These are phyloP conservation scores for Chaenogobius annularis DNA, from an alignment of 2,113 vertebrate genomes.

Conservation along the genomic window DNA sequence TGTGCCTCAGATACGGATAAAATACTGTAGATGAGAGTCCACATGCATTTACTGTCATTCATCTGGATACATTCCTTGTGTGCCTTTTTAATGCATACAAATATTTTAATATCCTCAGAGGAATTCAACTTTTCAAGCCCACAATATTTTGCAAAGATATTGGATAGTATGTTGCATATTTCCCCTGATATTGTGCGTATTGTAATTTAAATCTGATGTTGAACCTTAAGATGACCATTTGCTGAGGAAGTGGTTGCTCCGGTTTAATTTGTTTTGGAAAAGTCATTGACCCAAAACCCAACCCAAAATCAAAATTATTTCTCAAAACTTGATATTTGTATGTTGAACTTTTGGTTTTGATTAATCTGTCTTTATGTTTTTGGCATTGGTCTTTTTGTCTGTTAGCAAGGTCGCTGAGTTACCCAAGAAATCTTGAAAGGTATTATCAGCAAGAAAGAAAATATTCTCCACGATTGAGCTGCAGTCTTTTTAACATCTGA, in stretches of 20 bases:
- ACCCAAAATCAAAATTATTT: background rate
- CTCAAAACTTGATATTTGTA: background rate
- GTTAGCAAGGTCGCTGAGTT: background rate
- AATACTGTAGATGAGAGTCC: background rate
- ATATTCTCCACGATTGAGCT: too few relatives aligned
- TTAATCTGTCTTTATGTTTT: background rate
- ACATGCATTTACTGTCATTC: background rate
- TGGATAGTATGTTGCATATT: background rate
- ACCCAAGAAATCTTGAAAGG: background rate
- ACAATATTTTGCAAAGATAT: background rate
- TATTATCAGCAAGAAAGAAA: background rate
- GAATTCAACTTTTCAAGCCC: background rate
- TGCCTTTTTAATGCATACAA: background rate
- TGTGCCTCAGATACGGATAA: background rate
- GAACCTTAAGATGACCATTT: background rate
- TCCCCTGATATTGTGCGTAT: background rate
- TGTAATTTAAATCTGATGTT: slow-evolving; percentile 1
- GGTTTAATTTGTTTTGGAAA: background rate
- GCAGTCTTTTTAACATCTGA: background rate
- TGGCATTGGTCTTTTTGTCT: background rate
- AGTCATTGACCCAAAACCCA: background rate
- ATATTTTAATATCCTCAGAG: background rate
- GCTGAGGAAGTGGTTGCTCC: slow-evolving; percentile 1
- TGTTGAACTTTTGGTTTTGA: background rate
- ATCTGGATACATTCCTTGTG: too few relatives aligned